Base-by-base conservation (phyloP, 2,113 vertebrate species). In the Eptesicus fuscus region DNA sequence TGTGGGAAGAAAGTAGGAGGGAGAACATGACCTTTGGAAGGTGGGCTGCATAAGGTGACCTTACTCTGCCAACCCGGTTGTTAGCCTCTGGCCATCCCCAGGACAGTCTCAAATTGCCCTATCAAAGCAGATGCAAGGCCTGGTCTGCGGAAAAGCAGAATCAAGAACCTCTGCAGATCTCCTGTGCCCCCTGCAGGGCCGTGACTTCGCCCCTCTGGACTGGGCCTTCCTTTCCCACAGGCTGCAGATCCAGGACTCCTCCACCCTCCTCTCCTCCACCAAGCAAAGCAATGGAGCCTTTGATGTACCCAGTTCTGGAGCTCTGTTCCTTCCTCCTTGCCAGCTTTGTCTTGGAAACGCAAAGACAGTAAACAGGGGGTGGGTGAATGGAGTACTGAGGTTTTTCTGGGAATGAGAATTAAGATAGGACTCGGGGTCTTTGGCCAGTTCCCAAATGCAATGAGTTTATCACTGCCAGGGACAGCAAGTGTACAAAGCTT, bases 371-470 rank as follows among this genome's bases (percentile, higher is more conserved):
- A 95, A 90, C 78, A 88, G 47, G 53, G 90, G 94, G 80, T 76
- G 95, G 94, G 82, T 80, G 78, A 90, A 65, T 2, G 0, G 56
- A 77, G 92, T 1, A 1, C 88, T 44, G 93, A 92, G 93, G 89
- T 70, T 95, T 97, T 96, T 96, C 96, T 97, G 96, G 96, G 96
- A 97, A 97, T 94, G 88, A 95, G 94, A 97, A 97, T 96, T 92
- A 92, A 96, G 88, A 96, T 95, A 83, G 84, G 95, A 95, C 85
- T 93, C 90, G 76, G 96, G 97, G 97, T 96, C 97, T 93, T 71
- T 96, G 96, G 96, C 94, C 47, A 73, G 90, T 96, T 97, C 97
- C 97, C 97, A 97, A 96, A 97, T 79, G 96, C 96, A 93, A 84
- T 83, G 94, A 95, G 95, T 93, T 94, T 94, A 97, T 96, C 96